These are phyloP conservation scores for Cataglyphis livida DNA, from an alignment of 2,888 invertebrate genomes.

Conservation along the genomic window DNA sequence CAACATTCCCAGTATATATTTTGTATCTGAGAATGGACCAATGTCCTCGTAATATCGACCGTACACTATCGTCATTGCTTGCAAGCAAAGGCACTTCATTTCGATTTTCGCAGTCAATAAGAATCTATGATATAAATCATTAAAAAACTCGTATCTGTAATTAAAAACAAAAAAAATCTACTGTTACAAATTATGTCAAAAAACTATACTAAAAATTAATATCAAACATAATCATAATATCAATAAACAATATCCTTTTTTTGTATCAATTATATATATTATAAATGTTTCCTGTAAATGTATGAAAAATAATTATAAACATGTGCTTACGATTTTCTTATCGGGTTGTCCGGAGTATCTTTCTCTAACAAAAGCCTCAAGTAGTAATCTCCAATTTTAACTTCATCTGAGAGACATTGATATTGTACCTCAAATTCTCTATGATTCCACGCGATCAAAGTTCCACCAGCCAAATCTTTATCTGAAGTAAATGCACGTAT, in stretches of 20 bases:
- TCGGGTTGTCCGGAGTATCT: constrained; percentile 93
- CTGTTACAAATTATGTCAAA: not conserved
- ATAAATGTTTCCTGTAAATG: not conserved
- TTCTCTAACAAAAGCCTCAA: constrained; percentile 97
- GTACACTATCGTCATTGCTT: constrained; percentile 99
- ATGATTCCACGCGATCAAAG: constrained; percentile 98
- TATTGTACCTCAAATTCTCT: constrained; percentile 98
- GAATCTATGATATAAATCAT: constrained; percentile 99
- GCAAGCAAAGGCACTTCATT: constrained; percentile 99
- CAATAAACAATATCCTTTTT: not conserved
- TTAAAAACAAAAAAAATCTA: not conserved
- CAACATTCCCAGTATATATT: constrained; percentile 97
- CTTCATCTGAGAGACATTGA: constrained; percentile 97
- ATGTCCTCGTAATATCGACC: constrained; percentile 98
- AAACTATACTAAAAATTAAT: not conserved
- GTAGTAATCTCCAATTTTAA: constrained; percentile 99
- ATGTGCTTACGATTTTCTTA: constrained; percentile 94
- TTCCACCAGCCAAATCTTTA: constrained; percentile 93
- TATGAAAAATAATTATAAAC: not conserved
- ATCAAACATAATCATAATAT: not conserved
- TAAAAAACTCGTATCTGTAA: constrained; percentile 97
- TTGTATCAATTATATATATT: not conserved
- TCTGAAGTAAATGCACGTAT: constrained; percentile 95
- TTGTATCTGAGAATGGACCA: constrained; percentile 98
- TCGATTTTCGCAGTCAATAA: constrained; percentile 96